phyloP scores from a whole-genome alignment of 2,113 vertebrate genomes.

The Psittacula cyanocephala region DNA sequence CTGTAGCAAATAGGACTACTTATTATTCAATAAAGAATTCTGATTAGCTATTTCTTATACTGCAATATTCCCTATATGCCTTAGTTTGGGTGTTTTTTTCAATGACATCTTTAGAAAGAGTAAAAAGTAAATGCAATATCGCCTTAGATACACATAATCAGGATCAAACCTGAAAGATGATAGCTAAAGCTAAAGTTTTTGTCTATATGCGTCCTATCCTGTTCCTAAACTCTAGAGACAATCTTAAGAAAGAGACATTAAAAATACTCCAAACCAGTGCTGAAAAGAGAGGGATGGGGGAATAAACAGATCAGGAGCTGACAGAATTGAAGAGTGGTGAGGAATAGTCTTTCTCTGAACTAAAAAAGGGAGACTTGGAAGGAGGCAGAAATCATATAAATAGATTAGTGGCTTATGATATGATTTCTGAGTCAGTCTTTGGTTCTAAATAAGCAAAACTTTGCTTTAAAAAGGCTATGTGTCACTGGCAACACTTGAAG shows the following conservation, averaged over 20 bases:
- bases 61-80: not conserved
- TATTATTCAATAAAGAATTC: not conserved
- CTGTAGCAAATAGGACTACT: not conserved
- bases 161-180: not conserved
- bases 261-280: not conserved
- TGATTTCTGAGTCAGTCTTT: not conserved
- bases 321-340: not conserved
- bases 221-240: not conserved
- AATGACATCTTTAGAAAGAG: not conserved
- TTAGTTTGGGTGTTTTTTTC: not conserved
- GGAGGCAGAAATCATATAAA: not conserved
- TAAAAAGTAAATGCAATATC: not conserved
- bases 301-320: not conserved
- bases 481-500: not conserved
- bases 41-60: not conserved
- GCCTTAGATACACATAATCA: not conserved
- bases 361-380: not conserved
- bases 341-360: not conserved
- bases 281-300: not conserved
- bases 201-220: not conserved
- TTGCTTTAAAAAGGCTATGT: not conserved
- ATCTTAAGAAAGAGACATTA: not conserved
- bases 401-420: not conserved
- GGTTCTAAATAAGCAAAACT: not conserved
- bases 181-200: not conserved